Percentiles rank a stretch among this genome's conserved stretches.
These are phyloP conservation scores for Sebastolobus altivelis DNA, from an alignment of 2,797 vertebrate genomes.

Conservation along the genomic window DNA sequence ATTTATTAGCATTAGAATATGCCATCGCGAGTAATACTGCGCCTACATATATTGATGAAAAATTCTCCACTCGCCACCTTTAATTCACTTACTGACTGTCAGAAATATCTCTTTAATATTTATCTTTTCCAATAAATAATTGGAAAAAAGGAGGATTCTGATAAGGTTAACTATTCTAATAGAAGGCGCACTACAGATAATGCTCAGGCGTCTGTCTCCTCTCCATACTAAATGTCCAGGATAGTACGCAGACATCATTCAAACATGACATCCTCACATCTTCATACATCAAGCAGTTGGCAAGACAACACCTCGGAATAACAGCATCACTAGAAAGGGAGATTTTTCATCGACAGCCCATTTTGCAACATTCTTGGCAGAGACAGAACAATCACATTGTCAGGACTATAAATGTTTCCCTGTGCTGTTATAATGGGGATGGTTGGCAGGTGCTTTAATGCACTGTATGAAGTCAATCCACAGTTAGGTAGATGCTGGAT, in stretches of 20 bases:
- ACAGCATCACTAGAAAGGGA: conserved; percentile 15
- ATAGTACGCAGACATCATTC: conserved; percentile 27
- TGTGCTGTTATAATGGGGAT: conserved; percentile 11
- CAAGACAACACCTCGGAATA: conserved; percentile 23
- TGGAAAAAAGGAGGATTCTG: conserved; percentile 51
- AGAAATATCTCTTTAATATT: conserved; percentile 34
- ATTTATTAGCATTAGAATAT: conserved; percentile 65
- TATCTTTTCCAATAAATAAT: conserved; percentile 50
- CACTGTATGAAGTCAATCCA: conserved; percentile 1
- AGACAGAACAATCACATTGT: conserved; percentile 52
- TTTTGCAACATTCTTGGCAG: conserved; percentile 44
- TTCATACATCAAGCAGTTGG: conserved; percentile 23
- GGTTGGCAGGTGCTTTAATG: conserved; percentile 32
- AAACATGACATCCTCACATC: conserved; percentile 17
- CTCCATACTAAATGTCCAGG: conserved; percentile 23
- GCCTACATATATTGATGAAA: conserved; percentile 26
- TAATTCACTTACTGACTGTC: conserved; percentile 61
- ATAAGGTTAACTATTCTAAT: conserved; percentile 43
- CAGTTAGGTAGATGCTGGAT: not conserved
- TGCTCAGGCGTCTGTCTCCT: not conserved
- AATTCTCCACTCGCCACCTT: conserved; percentile 29
- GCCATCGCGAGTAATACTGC: conserved; percentile 33
- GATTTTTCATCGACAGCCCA: conserved; percentile 45
- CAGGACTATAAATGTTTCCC: conserved; percentile 36
- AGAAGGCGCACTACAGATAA: conserved; percentile 31